phyloP scores from a whole-genome alignment of 2,113 vertebrate species.

The Mastomys natalensis region DNA sequence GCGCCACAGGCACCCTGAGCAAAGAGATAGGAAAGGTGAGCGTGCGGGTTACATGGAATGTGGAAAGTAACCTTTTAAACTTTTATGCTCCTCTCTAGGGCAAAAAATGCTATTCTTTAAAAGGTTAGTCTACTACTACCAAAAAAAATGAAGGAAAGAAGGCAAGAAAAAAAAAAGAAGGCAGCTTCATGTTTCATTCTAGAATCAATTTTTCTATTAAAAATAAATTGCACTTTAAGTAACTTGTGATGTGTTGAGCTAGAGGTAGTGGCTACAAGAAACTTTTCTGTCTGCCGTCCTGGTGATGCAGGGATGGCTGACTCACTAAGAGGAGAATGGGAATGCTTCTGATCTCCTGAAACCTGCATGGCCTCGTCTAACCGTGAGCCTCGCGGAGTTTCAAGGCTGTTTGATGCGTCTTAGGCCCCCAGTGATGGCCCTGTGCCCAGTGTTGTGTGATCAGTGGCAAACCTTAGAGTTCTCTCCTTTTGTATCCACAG shows the following conservation, averaged over 20 bases:
- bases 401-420: constrained; percentile 63
- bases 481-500: constrained; percentile 45
- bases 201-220: constrained; percentile 90
- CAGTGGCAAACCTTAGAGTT: constrained; percentile 56
- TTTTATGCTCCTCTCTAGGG: constrained; percentile 84
- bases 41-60: constrained; percentile 80
- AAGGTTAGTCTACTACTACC: constrained; percentile 85
- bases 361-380: constrained; percentile 72
- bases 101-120: constrained; percentile 84
- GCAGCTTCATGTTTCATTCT: constrained; percentile 85
- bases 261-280: constrained; percentile 83
- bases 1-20: constrained; percentile 66
- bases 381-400: constrained; percentile 64
- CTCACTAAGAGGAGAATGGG: constrained; percentile 79
- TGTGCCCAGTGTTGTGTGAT: constrained; percentile 56
- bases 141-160: constrained; percentile 52
- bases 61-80: constrained; percentile 85
- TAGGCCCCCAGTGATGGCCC: constrained; percentile 52
- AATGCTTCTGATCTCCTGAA: constrained; percentile 78
- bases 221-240: constrained; percentile 88
- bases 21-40: constrained; percentile 77
- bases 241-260: constrained; percentile 84
- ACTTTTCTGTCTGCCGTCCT: constrained; percentile 85
- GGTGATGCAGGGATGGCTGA: constrained; percentile 83
- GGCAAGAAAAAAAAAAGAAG: not conserved